These are phyloP conservation scores for Scomberomorus guttatus DNA, from an alignment of 2,797 vertebrate genomes.

Conservation along the genomic window DNA sequence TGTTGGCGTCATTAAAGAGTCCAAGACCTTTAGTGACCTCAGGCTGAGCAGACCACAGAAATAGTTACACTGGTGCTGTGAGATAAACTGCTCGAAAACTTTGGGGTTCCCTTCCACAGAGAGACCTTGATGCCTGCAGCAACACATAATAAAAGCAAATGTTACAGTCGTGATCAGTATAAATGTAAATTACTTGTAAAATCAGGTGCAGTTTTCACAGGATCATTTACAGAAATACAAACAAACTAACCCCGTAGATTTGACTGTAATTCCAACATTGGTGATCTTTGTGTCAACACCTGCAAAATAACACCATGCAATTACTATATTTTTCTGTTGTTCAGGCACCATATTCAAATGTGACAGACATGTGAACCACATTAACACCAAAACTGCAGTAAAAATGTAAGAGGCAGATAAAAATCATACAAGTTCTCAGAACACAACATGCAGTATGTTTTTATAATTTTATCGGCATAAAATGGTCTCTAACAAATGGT, in stretches of 20 bases:
- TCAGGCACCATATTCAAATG: slow-evolving; percentile 25
- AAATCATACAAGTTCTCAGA: neutral
- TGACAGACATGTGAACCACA: slow-evolving; percentile 1
- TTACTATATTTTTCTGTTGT: slow-evolving; percentile 31
- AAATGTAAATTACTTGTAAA: slow-evolving; percentile 67
- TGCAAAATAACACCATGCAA: slow-evolving; percentile 78
- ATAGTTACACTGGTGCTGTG: slow-evolving; percentile 90
- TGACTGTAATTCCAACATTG: slow-evolving; percentile 91
- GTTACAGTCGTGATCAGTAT: neutral
- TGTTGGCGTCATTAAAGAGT: slow-evolving; percentile 78
- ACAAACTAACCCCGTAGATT: slow-evolving; percentile 90
- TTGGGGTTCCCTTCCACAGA: slow-evolving; percentile 88
- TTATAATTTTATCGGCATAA: neutral
- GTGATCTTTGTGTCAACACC: slow-evolving; percentile 95
- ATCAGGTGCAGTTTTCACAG: slow-evolving; percentile 30
- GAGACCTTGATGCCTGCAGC: slow-evolving; percentile 92
- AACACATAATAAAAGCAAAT: slow-evolving; percentile 32
- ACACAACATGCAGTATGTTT: neutral
- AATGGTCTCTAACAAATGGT: neutral
- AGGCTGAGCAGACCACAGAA: slow-evolving; percentile 92
- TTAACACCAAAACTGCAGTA: neutral
- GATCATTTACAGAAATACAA: slow-evolving; percentile 46
- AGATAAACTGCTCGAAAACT: slow-evolving; percentile 90
- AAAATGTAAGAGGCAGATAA: slow-evolving; percentile 9
- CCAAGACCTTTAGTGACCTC: slow-evolving; percentile 85